Evolutionary conservation across 2,888 invertebrate genomes (phyloP).

Genomic region (Hedychridium roseum): DNA sequence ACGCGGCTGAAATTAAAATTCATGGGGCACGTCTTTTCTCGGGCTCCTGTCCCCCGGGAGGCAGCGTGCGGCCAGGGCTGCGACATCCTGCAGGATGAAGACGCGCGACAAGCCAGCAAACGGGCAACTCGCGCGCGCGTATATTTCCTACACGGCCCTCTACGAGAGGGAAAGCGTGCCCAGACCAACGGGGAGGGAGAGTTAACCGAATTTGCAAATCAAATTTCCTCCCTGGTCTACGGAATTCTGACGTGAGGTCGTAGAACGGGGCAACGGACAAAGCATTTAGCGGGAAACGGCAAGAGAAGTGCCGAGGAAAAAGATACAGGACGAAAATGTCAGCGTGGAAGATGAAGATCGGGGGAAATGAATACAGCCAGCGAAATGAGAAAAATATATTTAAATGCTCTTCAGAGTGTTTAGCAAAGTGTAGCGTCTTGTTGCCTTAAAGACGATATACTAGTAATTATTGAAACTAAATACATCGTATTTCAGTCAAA

Average conservation of each 20-base stretch:
- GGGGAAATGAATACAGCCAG: too few species aligned
- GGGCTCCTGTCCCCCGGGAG: slow-evolving; percentile 52
- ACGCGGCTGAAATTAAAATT: slow-evolving; percentile 56
- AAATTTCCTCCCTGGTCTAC: slow-evolving; percentile 51
- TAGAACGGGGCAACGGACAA: slow-evolving; percentile 18
- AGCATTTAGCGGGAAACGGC: slow-evolving; percentile 5
- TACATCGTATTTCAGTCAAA: too few species aligned
- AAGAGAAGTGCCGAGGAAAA: background rate
- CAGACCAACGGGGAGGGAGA: slow-evolving; percentile 32
- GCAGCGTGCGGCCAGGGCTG: slow-evolving; percentile 28
- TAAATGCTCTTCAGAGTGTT: too few species aligned
- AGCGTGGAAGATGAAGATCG: too few species aligned
- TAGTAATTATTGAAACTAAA: too few species aligned
- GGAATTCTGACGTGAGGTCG: slow-evolving; percentile 44
- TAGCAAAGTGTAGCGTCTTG: too few species aligned
- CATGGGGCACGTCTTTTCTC: slow-evolving; percentile 56
- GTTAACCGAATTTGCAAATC: slow-evolving; percentile 59
- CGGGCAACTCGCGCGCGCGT: slow-evolving; percentile 18
- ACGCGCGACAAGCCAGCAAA: slow-evolving; percentile 35
- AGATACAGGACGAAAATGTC: too few species aligned
- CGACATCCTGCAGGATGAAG: slow-evolving; percentile 42
- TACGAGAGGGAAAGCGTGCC: slow-evolving; percentile 22
- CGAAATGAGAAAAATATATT: too few species aligned
- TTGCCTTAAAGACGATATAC: too few species aligned
- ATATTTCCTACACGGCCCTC: slow-evolving; percentile 26